A percentile compares a stretch with the other conserved stretches of the same genome.
Evolutionary conservation across 2,797 vertebrate species (phyloP).

Genomic region (Percopsis omiscomaycus): DNA sequence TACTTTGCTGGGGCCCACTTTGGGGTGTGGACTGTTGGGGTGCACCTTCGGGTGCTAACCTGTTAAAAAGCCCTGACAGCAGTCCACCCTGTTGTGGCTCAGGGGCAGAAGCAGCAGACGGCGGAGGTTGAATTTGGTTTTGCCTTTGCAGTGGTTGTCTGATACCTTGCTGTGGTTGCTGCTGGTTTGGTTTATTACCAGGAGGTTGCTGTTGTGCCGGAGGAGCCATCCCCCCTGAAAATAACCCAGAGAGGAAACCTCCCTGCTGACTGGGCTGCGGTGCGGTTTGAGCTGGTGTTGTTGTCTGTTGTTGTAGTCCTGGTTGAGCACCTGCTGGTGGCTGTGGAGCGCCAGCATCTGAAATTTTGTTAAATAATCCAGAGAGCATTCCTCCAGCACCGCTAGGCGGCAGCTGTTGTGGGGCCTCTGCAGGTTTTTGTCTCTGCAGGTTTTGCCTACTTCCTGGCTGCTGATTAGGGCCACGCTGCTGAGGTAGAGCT

Average conservation of each 20-base stretch:
- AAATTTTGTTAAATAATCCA: constrained; percentile 77
- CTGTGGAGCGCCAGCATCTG: constrained; percentile 59
- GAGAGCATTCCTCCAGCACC: constrained; percentile 69
- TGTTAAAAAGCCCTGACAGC: constrained; percentile 82
- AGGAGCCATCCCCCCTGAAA: constrained; percentile 60
- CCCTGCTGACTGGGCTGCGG: constrained; percentile 70
- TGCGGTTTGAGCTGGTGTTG: constrained; percentile 44
- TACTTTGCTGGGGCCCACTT: constrained; percentile 50
- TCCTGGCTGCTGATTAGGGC: constrained; percentile 43
- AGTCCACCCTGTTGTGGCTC: constrained; percentile 76
- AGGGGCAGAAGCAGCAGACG: constrained; percentile 53
- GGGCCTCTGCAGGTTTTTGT: constrained; percentile 55
- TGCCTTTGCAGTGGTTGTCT: constrained; percentile 75
- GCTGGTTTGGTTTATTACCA: constrained; percentile 47
- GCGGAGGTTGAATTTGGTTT: constrained; percentile 65
- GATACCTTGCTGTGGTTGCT: constrained; percentile 66
- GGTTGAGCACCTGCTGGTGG: constrained; percentile 43
- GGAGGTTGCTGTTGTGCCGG: constrained; percentile 50
- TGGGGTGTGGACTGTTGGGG: constrained; percentile 54
- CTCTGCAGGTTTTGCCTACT: constrained; percentile 63
- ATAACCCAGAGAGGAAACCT: constrained; percentile 75
- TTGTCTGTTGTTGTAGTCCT: constrained; percentile 46
- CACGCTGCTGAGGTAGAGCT: constrained; percentile 44
- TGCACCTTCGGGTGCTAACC: constrained; percentile 77
- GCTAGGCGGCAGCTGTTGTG: constrained; percentile 61